phyloP scores from a whole-genome alignment of 2,113 vertebrate genomes.

The Xiphias gladius region DNA sequence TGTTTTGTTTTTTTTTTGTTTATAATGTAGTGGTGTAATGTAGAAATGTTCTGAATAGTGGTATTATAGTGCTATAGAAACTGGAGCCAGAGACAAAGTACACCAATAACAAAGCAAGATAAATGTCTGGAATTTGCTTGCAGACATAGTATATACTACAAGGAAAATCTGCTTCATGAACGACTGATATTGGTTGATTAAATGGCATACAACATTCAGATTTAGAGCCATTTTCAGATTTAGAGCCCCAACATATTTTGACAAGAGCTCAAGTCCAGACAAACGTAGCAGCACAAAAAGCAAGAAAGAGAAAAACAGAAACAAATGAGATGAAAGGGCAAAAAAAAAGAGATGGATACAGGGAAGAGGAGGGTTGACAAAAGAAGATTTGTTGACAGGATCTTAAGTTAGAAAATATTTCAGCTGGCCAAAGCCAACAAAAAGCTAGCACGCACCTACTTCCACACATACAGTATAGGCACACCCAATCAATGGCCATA shows the following conservation, averaged over 20 bases:
- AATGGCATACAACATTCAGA: conserved; percentile 3
- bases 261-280: conserved; percentile 55
- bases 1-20: conserved; percentile 26
- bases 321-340: conserved; percentile 16
- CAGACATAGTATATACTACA: neutral
- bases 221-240: conserved; percentile 32
- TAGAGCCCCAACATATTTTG: conserved; percentile 39
- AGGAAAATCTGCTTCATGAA: conserved; percentile 5
- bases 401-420: conserved; percentile 70
- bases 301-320: conserved; percentile 11
- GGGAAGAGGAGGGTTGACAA: conserved; percentile 31
- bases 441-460: conserved; percentile 66
- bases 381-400: conserved; percentile 59
- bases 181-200: conserved; percentile 27
- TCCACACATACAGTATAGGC: conserved; percentile 54
- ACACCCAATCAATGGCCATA: conserved; percentile 67
- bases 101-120: conserved; percentile 30
- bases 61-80: conserved; percentile 32
- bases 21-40: conserved; percentile 7
- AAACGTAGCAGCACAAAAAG: conserved; percentile 44
- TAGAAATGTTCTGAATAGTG: conserved; percentile 10
- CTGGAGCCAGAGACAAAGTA: conserved; percentile 20
- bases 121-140: conserved; percentile 19
- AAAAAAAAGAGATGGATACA: conserved; percentile 23
- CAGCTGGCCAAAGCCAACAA: conserved; percentile 74